These are phyloP conservation scores for Cheilosia variabilis DNA, from an alignment of 2,888 invertebrate species.

Conservation along the genomic window DNA sequence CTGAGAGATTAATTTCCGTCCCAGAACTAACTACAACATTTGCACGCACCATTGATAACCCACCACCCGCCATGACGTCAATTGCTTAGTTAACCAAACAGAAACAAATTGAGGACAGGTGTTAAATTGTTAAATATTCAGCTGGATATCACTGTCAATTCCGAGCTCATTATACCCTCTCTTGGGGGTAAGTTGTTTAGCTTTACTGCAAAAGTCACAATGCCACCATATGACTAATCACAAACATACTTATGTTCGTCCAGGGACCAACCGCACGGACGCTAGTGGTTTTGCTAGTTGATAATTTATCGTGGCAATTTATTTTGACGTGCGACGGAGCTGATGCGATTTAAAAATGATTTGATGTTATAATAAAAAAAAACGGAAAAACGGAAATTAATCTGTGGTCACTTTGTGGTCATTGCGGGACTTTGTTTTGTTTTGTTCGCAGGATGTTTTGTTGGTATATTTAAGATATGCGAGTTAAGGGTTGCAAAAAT, in stretches of 20 bases:
- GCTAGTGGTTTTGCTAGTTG: conserved; percentile 20
- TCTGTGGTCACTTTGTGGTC: conserved; percentile 55
- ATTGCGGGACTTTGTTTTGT: background rate
- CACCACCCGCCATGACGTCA: conserved; percentile 24
- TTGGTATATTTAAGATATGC: background rate
- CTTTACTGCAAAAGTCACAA: background rate
- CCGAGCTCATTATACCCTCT: conserved; percentile 12
- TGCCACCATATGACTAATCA: conserved; percentile 53
- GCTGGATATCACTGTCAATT: conserved; percentile 24
- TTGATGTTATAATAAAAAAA: background rate
- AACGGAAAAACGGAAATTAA: conserved; percentile 29
- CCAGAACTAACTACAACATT: conserved; percentile 33
- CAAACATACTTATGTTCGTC: conserved; percentile 44
- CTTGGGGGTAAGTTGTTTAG: background rate
- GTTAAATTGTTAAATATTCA: conserved; percentile 63
- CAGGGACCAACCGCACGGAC: conserved; percentile 17
- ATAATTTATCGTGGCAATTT: conserved; percentile 65
- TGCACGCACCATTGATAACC: conserved; percentile 47
- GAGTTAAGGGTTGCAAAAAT: background rate
- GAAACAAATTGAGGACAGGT: conserved; percentile 50
- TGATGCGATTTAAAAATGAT: conserved; percentile 48
- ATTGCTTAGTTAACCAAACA: background rate
- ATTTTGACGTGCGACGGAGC: conserved; percentile 26
- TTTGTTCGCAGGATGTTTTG: background rate
- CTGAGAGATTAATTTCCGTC: conserved; percentile 39